Evolutionary conservation across 2,113 vertebrate genomes (phyloP).

Genomic region (Baryphthengus martii): DNA sequence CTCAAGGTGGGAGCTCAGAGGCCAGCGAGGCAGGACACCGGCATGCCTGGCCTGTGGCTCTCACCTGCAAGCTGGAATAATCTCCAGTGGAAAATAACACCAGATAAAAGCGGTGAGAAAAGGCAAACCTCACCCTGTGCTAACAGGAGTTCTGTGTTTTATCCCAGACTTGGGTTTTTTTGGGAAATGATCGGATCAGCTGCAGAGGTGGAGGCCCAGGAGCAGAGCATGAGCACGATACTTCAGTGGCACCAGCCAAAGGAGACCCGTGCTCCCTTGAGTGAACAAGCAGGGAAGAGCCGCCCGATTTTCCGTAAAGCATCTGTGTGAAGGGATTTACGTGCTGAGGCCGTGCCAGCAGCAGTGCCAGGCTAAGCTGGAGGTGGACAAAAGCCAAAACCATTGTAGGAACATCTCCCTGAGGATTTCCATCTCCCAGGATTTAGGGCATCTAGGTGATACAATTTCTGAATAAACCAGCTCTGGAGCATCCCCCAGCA

Average conservation of each 20-base stretch:
- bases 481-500: background rate
- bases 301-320: fast-evolving
- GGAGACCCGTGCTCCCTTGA: fast-evolving
- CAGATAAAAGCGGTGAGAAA: background rate
- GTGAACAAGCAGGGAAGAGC: background rate
- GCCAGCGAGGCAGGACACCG: fast-evolving
- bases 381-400: background rate
- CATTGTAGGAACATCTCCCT: fast-evolving
- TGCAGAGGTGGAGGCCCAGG: background rate
- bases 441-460: background rate
- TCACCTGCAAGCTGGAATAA: background rate
- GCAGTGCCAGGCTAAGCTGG: background rate
- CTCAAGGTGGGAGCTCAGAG: background rate
- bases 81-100: background rate
- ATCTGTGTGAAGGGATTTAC: background rate
- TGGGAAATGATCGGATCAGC: background rate
- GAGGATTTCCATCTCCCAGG: background rate
- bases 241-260: fast-evolving
- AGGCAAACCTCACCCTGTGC: background rate
- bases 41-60: fast-evolving
- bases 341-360: background rate
- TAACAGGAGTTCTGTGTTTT: background rate
- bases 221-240: fast-evolving
- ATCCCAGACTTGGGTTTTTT: background rate
- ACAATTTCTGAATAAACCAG: background rate